phyloP scores from a whole-genome alignment of 2,888 invertebrate genomes.

The Tigriopus californicus region DNA sequence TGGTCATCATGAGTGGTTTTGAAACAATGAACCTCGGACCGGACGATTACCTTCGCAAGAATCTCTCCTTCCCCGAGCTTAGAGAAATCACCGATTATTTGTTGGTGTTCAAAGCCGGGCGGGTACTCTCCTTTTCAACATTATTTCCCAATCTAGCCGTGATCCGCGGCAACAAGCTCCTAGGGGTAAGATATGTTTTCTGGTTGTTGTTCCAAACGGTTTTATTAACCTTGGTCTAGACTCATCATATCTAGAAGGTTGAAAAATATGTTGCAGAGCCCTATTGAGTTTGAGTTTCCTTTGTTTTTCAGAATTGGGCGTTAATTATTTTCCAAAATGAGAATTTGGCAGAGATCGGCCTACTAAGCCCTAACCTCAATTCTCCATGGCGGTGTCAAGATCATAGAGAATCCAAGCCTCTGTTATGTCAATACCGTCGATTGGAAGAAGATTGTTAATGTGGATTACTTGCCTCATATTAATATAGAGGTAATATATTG shows the following conservation, averaged over 20 bases:
- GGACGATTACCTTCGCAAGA: conserved; percentile 28
- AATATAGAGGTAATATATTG: conserved; percentile 27
- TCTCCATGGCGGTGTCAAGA: conserved; percentile 61
- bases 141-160: conserved; percentile 85
- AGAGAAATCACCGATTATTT: conserved; percentile 81
- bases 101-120: conserved; percentile 44
- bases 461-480: conserved; percentile 16
- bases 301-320: conserved; percentile 70
- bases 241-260: too few species aligned
- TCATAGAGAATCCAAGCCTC: conserved; percentile 71
- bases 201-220: not conserved
- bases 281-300: too few species aligned
- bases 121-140: conserved; percentile 42
- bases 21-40: conserved; percentile 23
- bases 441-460: conserved; percentile 56
- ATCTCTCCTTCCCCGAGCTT: conserved; percentile 58
- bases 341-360: conserved; percentile 50
- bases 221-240: too few species aligned
- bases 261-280: too few species aligned
- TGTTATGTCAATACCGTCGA: conserved; percentile 82
- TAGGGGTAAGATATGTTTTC: not conserved
- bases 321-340: conserved; percentile 66
- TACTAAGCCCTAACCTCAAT: conserved; percentile 61
- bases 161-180: conserved; percentile 62
- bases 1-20: conserved; percentile 21